These are phyloP conservation scores for Plebejus melissa DNA, from an alignment of 2,888 invertebrate genomes.

Conservation along the genomic window DNA sequence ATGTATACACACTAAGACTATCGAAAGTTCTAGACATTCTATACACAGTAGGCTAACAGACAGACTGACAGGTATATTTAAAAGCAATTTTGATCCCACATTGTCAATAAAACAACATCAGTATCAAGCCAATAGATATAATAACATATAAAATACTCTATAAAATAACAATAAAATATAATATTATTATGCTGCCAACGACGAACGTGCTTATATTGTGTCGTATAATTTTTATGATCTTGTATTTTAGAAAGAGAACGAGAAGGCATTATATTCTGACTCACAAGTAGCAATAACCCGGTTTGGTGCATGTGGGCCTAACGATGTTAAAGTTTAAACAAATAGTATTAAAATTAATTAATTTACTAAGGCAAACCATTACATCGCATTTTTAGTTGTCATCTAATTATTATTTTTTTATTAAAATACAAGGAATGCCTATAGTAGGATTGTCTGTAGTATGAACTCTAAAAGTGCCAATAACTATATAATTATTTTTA, in stretches of 20 bases:
- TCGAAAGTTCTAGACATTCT: constrained; percentile 62
- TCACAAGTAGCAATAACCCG: background rate
- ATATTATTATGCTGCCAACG: background rate
- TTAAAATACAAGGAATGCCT: too few relatives aligned
- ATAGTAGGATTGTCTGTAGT: too few relatives aligned
- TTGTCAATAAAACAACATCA: background rate
- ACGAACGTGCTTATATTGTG: background rate
- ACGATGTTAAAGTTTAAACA: too few relatives aligned
- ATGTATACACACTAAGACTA: constrained; percentile 61
- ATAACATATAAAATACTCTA: background rate
- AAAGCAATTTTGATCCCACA: constrained; percentile 20
- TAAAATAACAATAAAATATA: background rate
- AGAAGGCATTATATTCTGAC: background rate
- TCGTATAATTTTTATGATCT: too few relatives aligned
- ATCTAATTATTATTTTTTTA: too few relatives aligned
- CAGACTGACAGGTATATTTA: constrained; percentile 38
- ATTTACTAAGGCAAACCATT: too few relatives aligned
- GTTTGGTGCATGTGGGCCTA: background rate
- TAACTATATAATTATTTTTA: too few relatives aligned
- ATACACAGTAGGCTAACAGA: constrained; percentile 45
- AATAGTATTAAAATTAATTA: too few relatives aligned
- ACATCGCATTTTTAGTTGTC: too few relatives aligned
- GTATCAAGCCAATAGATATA: background rate
- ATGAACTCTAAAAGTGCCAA: too few relatives aligned
- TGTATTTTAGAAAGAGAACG: too few relatives aligned